phyloP scores from a whole-genome alignment of 2,113 vertebrate species.

The Aspidoscelis tigris region DNA sequence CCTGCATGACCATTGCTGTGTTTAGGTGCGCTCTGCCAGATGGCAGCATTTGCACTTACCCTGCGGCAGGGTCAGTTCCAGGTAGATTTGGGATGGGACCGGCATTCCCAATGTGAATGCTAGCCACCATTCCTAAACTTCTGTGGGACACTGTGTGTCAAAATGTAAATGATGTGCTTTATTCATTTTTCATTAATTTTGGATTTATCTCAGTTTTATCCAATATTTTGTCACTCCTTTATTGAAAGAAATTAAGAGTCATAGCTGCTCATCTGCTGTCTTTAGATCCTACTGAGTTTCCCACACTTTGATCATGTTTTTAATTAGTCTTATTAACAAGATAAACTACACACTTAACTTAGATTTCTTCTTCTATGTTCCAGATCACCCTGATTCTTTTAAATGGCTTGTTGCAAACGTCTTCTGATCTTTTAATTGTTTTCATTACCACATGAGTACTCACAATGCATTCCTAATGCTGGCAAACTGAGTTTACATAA shows the following conservation, averaged over 20 bases:
- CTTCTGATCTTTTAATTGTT: background rate
- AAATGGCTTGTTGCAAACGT: background rate
- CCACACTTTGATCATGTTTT: conserved; percentile 25
- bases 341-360: conserved; percentile 14
- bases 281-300: conserved; percentile 8
- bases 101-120: no score
- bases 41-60: no score
- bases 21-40: no score
- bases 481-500: background rate
- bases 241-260: conserved; percentile 12
- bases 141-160: no score
- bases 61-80: no score
- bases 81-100: no score
- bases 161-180: background rate
- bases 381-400: background rate
- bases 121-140: no score
- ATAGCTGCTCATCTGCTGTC: background rate
- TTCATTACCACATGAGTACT: background rate
- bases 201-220: background rate
- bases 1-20: no score
- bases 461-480: background rate
- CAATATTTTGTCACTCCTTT: background rate
- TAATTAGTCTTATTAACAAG: conserved; percentile 34
- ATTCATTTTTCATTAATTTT: conserved; percentile 1
- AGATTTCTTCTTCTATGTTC: background rate